Percentiles rank a stretch among this genome's conserved stretches.
These are phyloP conservation scores for Drosophila nasuta DNA, from an alignment of 1,140 invertebrate species.

Conservation along the genomic window DNA sequence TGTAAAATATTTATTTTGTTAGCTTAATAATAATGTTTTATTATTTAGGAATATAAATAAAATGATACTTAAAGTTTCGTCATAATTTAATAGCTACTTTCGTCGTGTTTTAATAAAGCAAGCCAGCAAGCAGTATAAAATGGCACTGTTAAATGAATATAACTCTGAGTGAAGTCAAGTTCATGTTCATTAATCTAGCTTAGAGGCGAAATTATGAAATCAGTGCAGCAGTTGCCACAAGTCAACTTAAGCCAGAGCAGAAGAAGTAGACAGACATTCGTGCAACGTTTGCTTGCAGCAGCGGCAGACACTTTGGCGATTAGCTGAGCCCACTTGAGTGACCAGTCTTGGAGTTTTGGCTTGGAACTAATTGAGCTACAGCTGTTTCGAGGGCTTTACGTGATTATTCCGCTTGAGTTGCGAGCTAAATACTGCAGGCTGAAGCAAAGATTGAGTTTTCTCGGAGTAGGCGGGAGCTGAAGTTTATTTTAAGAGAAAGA, in stretches of 20 bases:
- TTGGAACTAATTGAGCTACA: slow-evolving; percentile 25
- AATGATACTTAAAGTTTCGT: no score
- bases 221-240: neutral
- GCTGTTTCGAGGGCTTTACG: slow-evolving; percentile 21
- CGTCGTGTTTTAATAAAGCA: no score
- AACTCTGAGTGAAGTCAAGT: neutral
- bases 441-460: no score
- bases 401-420: slow-evolving; percentile 29
- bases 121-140: no score
- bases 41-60: no score
- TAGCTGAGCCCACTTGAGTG: slow-evolving; percentile 1
- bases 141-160: no score
- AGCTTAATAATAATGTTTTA: no score
- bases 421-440: neutral
- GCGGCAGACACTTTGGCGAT: neutral
- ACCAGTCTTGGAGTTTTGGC: neutral
- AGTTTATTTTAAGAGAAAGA: neutral
- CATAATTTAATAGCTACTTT: no score
- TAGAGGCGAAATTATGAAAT: neutral
- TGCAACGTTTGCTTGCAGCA: neutral
- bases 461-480: neutral
- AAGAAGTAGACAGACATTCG: neutral
- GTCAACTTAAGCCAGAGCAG: neutral
- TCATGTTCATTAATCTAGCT: neutral
- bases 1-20: no score